Evolutionary conservation across 2,113 vertebrate species (phyloP).

Genomic region (Rhinolophus sinicus): DNA sequence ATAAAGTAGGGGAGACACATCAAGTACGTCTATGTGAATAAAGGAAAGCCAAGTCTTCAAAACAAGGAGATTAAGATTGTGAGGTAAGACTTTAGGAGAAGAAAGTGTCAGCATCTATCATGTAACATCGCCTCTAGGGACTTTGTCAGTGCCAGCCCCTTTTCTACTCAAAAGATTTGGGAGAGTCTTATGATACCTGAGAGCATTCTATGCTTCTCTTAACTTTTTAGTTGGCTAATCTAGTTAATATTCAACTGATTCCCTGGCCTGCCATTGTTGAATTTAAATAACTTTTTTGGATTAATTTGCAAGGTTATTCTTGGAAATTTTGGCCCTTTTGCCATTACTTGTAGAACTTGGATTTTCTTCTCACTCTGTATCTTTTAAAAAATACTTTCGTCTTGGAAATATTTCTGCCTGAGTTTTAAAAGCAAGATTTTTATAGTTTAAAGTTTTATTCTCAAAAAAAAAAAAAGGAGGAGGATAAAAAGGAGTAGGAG

Average conservation of each 20-base stretch:
- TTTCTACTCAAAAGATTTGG: not conserved
- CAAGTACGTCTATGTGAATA: not conserved
- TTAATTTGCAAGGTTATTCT: not conserved
- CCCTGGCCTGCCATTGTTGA: not conserved
- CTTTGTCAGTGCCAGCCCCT: not conserved
- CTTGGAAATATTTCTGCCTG: conserved; percentile 16
- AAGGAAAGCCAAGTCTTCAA: not conserved
- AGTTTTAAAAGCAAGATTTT: conserved; percentile 1
- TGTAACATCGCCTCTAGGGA: not conserved
- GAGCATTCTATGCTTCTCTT: not conserved
- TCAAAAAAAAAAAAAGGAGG: not conserved
- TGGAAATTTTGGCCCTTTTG: not conserved
- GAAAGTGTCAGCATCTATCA: not conserved
- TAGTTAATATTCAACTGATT: not conserved
- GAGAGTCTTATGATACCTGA: not conserved
- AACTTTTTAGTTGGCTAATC: not conserved
- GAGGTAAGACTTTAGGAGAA: not conserved
- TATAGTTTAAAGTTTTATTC: not conserved
- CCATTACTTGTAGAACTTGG: not conserved
- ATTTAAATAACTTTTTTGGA: not conserved
- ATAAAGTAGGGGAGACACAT: not conserved
- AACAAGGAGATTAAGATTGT: not conserved
- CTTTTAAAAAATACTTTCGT: not conserved
- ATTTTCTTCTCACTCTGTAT: not conserved
- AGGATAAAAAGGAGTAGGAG: too few relatives aligned